Evolutionary conservation across 2,888 invertebrate species (phyloP).

Genomic region (Hedya salicella): DNA sequence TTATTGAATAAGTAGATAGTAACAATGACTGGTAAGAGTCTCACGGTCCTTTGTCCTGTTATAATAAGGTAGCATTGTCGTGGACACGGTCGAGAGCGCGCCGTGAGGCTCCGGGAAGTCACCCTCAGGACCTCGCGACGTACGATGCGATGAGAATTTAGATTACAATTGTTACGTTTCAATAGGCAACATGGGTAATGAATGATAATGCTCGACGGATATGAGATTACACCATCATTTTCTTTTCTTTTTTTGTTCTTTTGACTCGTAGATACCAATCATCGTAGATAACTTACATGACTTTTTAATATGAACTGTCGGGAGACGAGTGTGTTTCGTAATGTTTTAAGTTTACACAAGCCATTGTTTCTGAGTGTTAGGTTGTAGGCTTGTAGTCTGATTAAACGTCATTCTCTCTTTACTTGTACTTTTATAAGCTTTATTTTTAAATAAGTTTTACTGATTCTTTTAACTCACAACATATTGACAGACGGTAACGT

Average conservation of each 20-base stretch:
- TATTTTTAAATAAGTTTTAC: neutral
- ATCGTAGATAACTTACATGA: slow-evolving; percentile 37
- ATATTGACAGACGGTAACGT: neutral
- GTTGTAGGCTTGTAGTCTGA: neutral
- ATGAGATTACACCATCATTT: slow-evolving; percentile 42
- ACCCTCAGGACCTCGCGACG: slow-evolving; percentile 64
- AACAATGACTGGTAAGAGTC: slow-evolving; percentile 66
- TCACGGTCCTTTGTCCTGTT: slow-evolving; percentile 73
- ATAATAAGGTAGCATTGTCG: slow-evolving; percentile 77
- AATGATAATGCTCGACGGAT: slow-evolving; percentile 44
- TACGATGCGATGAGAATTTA: slow-evolving; percentile 73
- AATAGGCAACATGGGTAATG: slow-evolving; percentile 57
- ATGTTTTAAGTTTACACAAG: slow-evolving; percentile 29
- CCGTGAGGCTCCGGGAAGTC: slow-evolving; percentile 66
- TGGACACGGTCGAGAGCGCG: slow-evolving; percentile 68
- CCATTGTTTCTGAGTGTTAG: slow-evolving; percentile 9
- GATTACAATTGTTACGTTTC: slow-evolving; percentile 70
- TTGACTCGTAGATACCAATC: slow-evolving; percentile 38
- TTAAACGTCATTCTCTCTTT: slow-evolving; percentile 5
- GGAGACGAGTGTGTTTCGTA: slow-evolving; percentile 30
- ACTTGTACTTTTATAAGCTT: neutral
- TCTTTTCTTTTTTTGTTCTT: slow-evolving; percentile 39
- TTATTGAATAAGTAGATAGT: slow-evolving; percentile 41
- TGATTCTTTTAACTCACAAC: too few relatives aligned
- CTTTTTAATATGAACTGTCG: slow-evolving; percentile 33